Evolutionary conservation across 2,113 vertebrate species (phyloP).

Genomic region (Nerophis ophidion): DNA sequence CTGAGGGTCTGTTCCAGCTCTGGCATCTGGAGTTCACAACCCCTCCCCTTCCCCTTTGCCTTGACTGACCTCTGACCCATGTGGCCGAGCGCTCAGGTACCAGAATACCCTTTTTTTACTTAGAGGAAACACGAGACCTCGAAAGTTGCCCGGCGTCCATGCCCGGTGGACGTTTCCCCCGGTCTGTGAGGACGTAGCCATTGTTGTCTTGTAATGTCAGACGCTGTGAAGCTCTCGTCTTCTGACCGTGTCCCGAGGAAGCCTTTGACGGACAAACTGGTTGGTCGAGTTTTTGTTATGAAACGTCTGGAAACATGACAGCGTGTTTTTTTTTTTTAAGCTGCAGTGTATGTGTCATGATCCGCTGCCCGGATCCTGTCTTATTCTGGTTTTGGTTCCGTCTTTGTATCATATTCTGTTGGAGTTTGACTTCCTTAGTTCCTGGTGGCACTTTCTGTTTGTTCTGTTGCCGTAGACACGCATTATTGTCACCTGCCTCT

Average conservation of each 20-base stretch:
- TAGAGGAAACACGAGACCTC: constrained; percentile 8
- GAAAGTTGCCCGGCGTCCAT: not conserved
- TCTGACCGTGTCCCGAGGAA: constrained; percentile 25
- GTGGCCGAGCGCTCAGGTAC: constrained; percentile 42
- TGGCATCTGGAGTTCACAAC: constrained; percentile 66
- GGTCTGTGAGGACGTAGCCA: not conserved
- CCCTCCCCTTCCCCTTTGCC: constrained; percentile 10
- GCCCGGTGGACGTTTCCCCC: not conserved
- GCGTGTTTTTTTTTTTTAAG: constrained; percentile 8
- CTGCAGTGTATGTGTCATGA: not conserved
- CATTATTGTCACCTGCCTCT: no score
- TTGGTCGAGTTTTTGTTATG: constrained; percentile 37
- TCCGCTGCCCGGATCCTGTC: no score
- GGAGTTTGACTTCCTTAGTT: no score
- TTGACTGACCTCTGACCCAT: constrained; percentile 49
- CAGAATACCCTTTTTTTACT: constrained; percentile 1
- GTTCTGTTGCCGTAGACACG: no score
- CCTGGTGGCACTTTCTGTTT: no score
- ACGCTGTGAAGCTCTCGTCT: constrained; percentile 29
- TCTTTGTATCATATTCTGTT: no score
- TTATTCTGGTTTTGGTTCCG: no score
- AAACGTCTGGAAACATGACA: constrained; percentile 26
- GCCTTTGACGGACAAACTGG: constrained; percentile 49
- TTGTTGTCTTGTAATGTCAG: constrained; percentile 38
- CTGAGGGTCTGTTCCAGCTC: constrained; percentile 50